Conservation (phyloP, 2,888 invertebrate species). For the Panzeria rudis region DNA sequence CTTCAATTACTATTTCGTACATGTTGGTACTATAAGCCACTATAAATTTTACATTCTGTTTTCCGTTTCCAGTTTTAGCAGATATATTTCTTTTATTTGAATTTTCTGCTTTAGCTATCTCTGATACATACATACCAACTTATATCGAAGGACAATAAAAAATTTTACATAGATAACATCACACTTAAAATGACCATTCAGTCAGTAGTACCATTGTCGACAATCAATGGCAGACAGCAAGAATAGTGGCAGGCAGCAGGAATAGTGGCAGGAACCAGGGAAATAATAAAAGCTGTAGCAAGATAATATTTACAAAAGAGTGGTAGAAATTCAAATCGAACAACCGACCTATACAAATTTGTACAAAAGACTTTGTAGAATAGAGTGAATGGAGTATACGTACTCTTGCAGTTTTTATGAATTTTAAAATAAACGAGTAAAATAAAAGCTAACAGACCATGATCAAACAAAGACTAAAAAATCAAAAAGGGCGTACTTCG, state of each 20-base stretch:
- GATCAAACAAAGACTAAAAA: not conserved
- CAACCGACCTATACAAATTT: slow-evolving; percentile 39
- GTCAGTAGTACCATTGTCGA: slow-evolving; percentile 43
- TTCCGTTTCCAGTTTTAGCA: slow-evolving; percentile 46
- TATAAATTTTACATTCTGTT: slow-evolving; percentile 51
- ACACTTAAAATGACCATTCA: slow-evolving; percentile 44
- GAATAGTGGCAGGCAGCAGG: slow-evolving; percentile 10
- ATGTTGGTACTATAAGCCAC: slow-evolving; percentile 14
- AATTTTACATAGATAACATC: slow-evolving; percentile 4
- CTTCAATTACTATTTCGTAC: not conserved
- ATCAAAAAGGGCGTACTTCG: not conserved
- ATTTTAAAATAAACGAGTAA: slow-evolving; percentile 19
- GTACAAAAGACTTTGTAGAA: slow-evolving; percentile 13
- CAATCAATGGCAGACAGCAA: slow-evolving; percentile 29
- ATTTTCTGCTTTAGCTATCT: slow-evolving; percentile 48
- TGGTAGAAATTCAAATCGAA: slow-evolving; percentile 51
- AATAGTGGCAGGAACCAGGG: slow-evolving; percentile 2
- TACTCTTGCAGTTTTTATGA: not conserved
- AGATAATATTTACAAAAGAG: slow-evolving; percentile 47
- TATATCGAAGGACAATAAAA: slow-evolving; percentile 56
- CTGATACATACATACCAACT: not conserved
- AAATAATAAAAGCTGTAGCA: slow-evolving; percentile 22
- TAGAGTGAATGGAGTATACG: not conserved
- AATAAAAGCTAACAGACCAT: slow-evolving; percentile 15
- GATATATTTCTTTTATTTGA: slow-evolving; percentile 36